Evolutionary conservation across 2,797 vertebrate genomes (phyloP).

Genomic region (Sciurus carolinensis): DNA sequence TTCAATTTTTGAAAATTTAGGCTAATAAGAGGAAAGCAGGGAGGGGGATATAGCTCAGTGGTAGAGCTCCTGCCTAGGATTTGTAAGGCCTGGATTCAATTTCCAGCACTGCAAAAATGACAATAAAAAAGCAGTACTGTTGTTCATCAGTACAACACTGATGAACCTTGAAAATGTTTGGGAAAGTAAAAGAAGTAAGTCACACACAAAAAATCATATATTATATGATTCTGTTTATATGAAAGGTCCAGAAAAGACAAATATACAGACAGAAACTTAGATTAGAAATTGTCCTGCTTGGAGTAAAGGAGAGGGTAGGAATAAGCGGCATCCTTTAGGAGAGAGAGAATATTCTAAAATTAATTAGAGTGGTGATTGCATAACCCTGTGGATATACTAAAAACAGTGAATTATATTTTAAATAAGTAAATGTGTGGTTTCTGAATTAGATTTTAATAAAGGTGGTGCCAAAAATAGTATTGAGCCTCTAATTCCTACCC

Average conservation of each 20-base stretch:
- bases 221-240: background rate
- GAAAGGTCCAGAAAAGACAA: slow-evolving; percentile 10
- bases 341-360: slow-evolving; percentile 46
- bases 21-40: slow-evolving; percentile 25
- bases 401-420: background rate
- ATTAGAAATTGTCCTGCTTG: background rate
- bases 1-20: slow-evolving; percentile 49
- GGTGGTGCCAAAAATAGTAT: background rate
- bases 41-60: too few relatives aligned
- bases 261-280: slow-evolving; percentile 22
- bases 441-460: slow-evolving; percentile 56
- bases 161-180: slow-evolving; percentile 46
- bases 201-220: background rate
- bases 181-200: slow-evolving; percentile 39
- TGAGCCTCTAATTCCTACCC: slow-evolving; percentile 24
- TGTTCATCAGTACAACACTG: background rate
- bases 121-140: background rate
- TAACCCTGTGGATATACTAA: background rate
- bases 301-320: background rate
- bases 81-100: too few relatives aligned
- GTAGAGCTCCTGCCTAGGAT: too few relatives aligned
- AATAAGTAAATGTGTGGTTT: background rate
- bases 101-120: too few relatives aligned
- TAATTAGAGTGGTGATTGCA: background rate
- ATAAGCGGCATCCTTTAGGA: background rate